Base-by-base conservation (phyloP, 1,140 invertebrate species). In the Uloborus diversus region DNA sequence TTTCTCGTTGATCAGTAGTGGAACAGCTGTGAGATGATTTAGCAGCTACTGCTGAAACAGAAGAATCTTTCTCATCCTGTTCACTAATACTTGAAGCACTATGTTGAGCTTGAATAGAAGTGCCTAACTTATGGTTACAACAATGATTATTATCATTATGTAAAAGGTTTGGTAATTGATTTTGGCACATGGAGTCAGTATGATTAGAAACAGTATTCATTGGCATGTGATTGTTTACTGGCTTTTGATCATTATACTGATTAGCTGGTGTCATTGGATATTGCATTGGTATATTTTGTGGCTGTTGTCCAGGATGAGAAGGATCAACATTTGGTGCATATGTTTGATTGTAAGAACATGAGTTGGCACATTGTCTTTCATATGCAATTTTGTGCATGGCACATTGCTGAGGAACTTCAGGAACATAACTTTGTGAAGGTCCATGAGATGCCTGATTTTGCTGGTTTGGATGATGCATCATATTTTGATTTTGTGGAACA, bases 21-120 rank as follows among this genome's bases (percentile, higher is more conserved):
- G 71, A 47, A 30, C 80, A 75, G 73, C 79, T 80, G 49, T 81
- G 70, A 33, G 42, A 33, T 28, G 51, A 56, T 30, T 25, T 13
- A 33, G 64, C 66, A 79, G 35, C 30, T 56, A 79, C 33, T 68
- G 59, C 78, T 66, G 78, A 47, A 71, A 51, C 28, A 49, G 81
- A 82, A 84, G 83, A 68, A 47, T 79, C 80, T 57, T 78, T 80
- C 73, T 83, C 73, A 35, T 73, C 70, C 27, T 66, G 33, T 56
- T 78, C 61, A 42, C 47, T 56, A 4, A 78, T 14, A 35, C 73
- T 61, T 0, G 76, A 79, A n/a, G 53, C 51, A 69, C 76, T 73
- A 20, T 64, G 61, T 42, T 66, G 61, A 20, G 73, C 73, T 28
- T 78, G 30, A 5, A 78, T 7, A 20, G 73, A 78, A 14, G 64